Evolutionary conservation across 2,888 invertebrate genomes (phyloP), one percentile per base, ranked within the genome.

Genomic region (Nebria brevicollis): DNA sequence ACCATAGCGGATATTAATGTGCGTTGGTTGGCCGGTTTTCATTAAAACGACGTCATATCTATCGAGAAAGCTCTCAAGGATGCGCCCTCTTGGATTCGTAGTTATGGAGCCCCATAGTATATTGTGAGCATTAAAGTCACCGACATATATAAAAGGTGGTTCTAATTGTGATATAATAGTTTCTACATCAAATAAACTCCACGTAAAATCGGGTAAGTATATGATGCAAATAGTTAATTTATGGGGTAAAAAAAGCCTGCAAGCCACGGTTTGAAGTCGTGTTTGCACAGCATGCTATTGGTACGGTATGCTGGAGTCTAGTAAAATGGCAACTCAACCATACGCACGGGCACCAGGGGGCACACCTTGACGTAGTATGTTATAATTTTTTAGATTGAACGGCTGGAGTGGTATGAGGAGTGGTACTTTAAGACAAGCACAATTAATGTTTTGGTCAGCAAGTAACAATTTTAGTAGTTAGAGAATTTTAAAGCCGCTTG

Each of bases 51-150:
- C n/a, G 11, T 83, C 77, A 2, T 41, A 34, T n/a, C 78, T 8
- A 1, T 83, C 75, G 2, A 84, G 6, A 15, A 80, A 77, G 1
- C 54, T 10, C 80, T 84, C 83, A 0, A 85, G 64, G 0, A 83
- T 77, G 72, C 76, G 83, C 2, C 84, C 83, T 26, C 82, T 43
- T 6, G 10, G 2, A 15, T 84, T 83, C 1, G 20, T 65, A 54
- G 80, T 72, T 1, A 43, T 25, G 6, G 83, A 84, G 8, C 84
- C 83, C 83, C 84, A 85, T 2, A 84, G 1, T 0, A 41, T 4
- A 26, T 70, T 82, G 42, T 85, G 84, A 11, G 82, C 83, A 34
- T 85, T 84, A 26, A 84, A 83, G n/a, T 85, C 84, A 0, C 83
- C 70, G 1, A 70, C 70, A 25, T 26, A 7, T 3, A 70, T 25